phyloP scores from a whole-genome alignment of 1,140 invertebrate genomes.

The Neuroterus valhalla region DNA sequence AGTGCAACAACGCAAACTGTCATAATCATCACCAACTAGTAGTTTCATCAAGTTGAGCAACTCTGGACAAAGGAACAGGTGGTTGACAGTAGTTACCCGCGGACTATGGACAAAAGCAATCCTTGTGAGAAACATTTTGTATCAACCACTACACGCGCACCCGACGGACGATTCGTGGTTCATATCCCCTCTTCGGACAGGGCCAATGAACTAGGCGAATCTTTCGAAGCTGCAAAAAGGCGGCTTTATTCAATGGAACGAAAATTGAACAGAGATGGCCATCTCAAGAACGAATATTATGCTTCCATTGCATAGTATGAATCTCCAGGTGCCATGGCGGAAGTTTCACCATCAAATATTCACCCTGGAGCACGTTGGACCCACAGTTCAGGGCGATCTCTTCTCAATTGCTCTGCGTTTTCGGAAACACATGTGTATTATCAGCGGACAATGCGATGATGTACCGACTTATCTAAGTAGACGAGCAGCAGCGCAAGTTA shows the following conservation, averaged over 20 bases:
- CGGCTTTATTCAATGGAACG: background rate
- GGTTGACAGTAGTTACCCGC: no score
- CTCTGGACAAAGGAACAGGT: conserved; percentile 34
- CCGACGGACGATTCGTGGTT: no score
- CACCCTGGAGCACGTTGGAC: conserved; percentile 40
- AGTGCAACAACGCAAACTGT: no score
- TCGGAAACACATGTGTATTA: conserved; percentile 41
- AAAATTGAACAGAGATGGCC: background rate
- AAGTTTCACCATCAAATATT: background rate
- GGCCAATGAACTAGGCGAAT: background rate
- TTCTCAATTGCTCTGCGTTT: no score
- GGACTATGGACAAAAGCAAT: no score
- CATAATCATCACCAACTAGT: background rate
- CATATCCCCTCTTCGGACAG: no score
- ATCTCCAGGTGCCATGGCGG: background rate
- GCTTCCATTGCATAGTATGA: background rate
- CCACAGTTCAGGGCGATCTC: conserved; percentile 42
- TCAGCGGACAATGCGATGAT: conserved; percentile 53
- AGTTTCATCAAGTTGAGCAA: background rate
- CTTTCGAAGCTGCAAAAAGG: no score
- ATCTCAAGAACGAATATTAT: background rate
- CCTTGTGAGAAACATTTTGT: no score
- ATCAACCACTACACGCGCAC: no score
- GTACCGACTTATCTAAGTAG: conserved; percentile 47
- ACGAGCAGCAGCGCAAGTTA: conserved; percentile 34